Percentiles rank a stretch among this genome's conserved stretches.
phyloP scores from a whole-genome alignment of 2,113 vertebrate genomes.

The Pogonocichla stellata region DNA sequence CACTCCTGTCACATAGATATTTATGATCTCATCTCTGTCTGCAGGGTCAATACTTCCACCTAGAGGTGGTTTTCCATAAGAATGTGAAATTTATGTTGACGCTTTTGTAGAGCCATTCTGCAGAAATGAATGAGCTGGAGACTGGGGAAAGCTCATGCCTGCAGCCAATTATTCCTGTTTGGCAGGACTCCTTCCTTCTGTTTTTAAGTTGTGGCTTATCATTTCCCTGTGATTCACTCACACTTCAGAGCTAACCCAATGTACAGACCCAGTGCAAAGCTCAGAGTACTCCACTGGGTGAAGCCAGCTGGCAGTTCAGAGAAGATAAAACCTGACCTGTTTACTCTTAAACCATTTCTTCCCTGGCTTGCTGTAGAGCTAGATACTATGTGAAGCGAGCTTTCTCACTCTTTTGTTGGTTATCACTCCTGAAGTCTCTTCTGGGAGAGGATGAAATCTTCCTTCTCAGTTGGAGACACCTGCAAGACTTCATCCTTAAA shows the following conservation, averaged over 20 bases:
- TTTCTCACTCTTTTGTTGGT: not conserved
- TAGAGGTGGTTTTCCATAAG: slow-evolving; percentile 62
- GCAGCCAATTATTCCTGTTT: slow-evolving; percentile 17
- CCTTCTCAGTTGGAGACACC: not conserved
- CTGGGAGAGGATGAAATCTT: not conserved
- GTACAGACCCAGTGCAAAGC: not conserved
- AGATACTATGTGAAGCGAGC: not conserved
- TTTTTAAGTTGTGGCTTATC: not conserved
- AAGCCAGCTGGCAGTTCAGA: not conserved
- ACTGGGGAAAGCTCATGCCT: not conserved
- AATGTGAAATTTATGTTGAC: slow-evolving; percentile 19
- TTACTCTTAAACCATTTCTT: not conserved
- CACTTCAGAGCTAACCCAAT: not conserved
- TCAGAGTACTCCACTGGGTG: not conserved
- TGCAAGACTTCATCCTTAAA: not conserved
- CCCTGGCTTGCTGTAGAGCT: not conserved
- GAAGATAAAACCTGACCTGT: not conserved
- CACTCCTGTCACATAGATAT: slow-evolving; percentile 22
- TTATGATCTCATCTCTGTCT: slow-evolving; percentile 53
- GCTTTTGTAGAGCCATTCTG: not conserved
- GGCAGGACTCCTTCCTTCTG: not conserved
- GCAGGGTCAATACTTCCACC: slow-evolving; percentile 68
- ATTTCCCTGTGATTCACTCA: not conserved
- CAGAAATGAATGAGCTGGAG: not conserved
- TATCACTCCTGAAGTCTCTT: not conserved